Base-by-base conservation (phyloP, 1,140 invertebrate species). In the Monomorium pharaonis region DNA sequence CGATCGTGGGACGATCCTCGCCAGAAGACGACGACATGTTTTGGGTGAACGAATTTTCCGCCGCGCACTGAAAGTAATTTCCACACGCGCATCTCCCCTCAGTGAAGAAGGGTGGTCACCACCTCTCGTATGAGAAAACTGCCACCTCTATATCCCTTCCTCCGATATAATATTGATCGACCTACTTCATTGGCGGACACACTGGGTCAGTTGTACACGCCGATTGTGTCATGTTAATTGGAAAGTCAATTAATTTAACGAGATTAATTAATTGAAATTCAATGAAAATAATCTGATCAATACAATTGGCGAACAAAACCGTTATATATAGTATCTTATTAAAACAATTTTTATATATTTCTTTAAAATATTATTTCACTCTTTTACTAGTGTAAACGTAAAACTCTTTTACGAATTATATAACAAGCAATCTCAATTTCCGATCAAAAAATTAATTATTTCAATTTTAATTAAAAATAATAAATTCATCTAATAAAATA, bases 81-180 rank as follows among this genome's bases (percentile, higher is more conserved):
- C 76, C 85, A 89, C 84, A 81, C 91, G 90, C 90, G 90, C 91
- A 90, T 84, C 91, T 91, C 89, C 87, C 86, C 84, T 88, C 86
- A 84, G 86, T 70, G 91, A 86, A 89, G 90, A 88, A 81, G 85
- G 86, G 81, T 83, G 81, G 77, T 83, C 78, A 58, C 60, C 60
- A 76, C 67, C 78, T 51, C 86, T 88, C 84, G 84, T 80, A 89
- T 88, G 86, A 86, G 88, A 88, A 93, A 93, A 89, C 86, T 88
- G 91, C 86, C 78, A 24, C 78, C 51, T 33, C 37, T 37, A 37
- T 37, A 37, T 65, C n/a, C 33, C 51, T 70, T 83, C 24, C 37
- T 12, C 42, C 63, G 90, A 88, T 91, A 92, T 94, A 95, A 93
- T 95, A 95, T 95, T 94, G 94, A 95, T 95, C 94, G 94, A 95